Conservation (phyloP, 2,113 vertebrate species). For the Micromys minutus region DNA sequence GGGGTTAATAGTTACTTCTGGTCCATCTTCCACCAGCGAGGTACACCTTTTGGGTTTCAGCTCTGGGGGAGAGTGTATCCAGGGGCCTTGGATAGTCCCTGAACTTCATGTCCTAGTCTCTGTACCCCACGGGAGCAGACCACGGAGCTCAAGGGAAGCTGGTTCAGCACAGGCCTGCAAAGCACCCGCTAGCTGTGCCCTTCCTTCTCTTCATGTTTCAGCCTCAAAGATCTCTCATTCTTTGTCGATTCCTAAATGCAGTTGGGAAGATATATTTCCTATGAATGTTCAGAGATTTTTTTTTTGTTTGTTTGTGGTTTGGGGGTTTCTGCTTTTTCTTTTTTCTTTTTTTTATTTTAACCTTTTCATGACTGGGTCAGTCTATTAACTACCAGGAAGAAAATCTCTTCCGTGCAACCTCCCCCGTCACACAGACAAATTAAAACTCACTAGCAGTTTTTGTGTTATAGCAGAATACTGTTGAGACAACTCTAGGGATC, state of each 20-base stretch:
- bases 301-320: neutral
- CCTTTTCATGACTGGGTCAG: neutral
- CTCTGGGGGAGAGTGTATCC: neutral
- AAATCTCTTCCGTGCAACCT: conserved; percentile 16
- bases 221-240: conserved; percentile 8
- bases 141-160: neutral
- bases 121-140: neutral
- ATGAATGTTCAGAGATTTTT: neutral
- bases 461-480: neutral
- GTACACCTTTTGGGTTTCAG: neutral
- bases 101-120: neutral
- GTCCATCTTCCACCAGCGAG: neutral
- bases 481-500: neutral
- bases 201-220: conserved; percentile 21
- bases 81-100: neutral
- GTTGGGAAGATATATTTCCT: conserved; percentile 11
- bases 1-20: neutral
- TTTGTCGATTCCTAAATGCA: conserved; percentile 40
- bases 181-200: neutral
- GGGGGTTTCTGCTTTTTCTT: neutral
- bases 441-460: neutral
- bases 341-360: neutral
- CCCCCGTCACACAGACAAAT: neutral
- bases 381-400: neutral
- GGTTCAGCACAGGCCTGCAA: neutral